Base-by-base conservation (phyloP, 2,113 vertebrate species). In the Notothenia coriiceps region DNA sequence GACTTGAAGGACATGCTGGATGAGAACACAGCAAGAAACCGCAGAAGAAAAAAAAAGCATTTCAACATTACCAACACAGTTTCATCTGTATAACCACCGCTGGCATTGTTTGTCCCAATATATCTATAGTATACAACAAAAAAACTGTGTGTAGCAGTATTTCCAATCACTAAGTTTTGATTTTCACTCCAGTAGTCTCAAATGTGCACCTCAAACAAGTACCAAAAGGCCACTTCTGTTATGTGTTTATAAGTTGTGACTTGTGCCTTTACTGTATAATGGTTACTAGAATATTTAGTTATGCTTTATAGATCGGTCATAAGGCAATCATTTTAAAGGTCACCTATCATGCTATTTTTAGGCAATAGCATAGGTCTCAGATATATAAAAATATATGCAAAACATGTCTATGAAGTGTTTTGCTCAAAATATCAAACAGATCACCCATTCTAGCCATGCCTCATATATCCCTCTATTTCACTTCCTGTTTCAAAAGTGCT, bases 1-100 rank as follows among this genome's bases (percentile, higher is more conserved):
- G 52, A 80, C 67, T 54, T 69, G 12, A 17, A 56, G 55, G 49
- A 64, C 84, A 82, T 64, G 77, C 77, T 1, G 25, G 54, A n/a
- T n/a, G 20, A 71, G 5, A 64, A 2, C 65, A 80, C 70, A 10
- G 57, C 61, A 75, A 59, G 2, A 46, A 50, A 69, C 44, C 18
- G 43, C 47, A 25, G 59, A 22, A 51, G 35, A 56, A 25, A 43
- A 35, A 67, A 25, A 1, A 25, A 55, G 22, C 62, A 22, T 63
- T 43, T 51, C 51, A 66, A 50, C 17, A 25, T 20, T 20, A 2
- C 2, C 6, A 2, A n/a, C n/a, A 66, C 17, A 20, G 14, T 50
- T 43, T 59, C 50, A 78, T 59, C 69, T 59, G 61, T 29, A 44
- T 69, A 59, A 63, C 70, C 47, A 59, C 20, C 61, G 15, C 20